Evolutionary conservation across 2,797 vertebrate genomes (phyloP), one percentile per base, ranked within the genome.

Genomic region (Threskiornis aethiopicus): DNA sequence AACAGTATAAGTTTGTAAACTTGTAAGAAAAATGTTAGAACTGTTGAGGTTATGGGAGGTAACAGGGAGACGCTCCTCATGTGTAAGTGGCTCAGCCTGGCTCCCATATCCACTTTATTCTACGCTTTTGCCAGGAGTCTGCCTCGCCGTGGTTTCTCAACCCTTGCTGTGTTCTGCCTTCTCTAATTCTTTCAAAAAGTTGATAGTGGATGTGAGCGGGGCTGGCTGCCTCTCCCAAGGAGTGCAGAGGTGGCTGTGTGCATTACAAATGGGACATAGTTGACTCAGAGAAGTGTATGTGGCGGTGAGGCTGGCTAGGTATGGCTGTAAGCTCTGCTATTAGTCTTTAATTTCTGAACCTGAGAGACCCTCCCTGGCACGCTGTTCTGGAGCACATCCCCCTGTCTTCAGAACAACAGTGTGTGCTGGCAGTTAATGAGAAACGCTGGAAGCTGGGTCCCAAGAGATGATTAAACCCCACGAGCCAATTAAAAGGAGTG

Each of bases 401-500:
- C 54, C 65, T 47, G 47, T 81, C 82, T 89, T 85, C 80, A 18
- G 85, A 96, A 85, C 26, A 58, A 10, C 9, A 61, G 37, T 78
- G 67, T 0, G 6, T 55, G 88, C 92, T 0, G 31, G 71, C 84
- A 69, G 77, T 90, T 98, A 97, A 97, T 98, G 98, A 98, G 98
- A 96, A 97, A 93, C 0, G 8, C 81, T 90, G 86, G n/a, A 95
- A 98, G 94, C 97, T 94, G 75, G 89, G 96, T 98, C 98, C 97
- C 98, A 97, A 97, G 98, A 98, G 98, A 98, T 98, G 98, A 98
- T 99, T 99, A 99, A 99, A 98, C 95, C 95, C 94, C 97, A 93
- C 1, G 92, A 99, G 98, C 98, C 98, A 99, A 99, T 99, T 99
- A 99, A 99, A 99, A 98, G 95, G 97, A 98, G 98, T 97, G 98